Evolutionary conservation across 2,113 vertebrate species (phyloP).

Genomic region (Muntiacus muntjak): DNA sequence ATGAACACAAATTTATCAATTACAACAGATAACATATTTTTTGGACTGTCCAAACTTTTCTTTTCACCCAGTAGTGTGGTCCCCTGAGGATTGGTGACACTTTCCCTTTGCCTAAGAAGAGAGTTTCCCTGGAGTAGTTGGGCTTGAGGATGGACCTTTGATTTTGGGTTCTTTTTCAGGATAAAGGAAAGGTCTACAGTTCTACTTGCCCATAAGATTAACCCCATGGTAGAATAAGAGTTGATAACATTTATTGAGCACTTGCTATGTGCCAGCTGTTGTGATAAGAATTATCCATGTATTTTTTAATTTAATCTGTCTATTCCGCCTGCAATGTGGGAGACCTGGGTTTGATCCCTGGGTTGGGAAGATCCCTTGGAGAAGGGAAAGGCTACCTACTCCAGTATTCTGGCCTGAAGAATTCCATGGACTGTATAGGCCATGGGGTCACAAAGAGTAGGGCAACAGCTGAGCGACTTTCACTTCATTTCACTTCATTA

Average conservation of each 20-base stretch:
- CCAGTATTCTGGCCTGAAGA: not conserved
- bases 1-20: not conserved
- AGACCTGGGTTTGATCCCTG: not conserved
- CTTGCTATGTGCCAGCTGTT: not conserved
- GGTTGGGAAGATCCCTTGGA: not conserved
- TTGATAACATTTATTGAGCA: not conserved
- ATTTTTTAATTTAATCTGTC: not conserved
- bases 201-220: not conserved
- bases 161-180: not conserved
- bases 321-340: not conserved
- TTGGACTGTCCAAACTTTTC: not conserved
- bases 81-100: not conserved
- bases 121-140: not conserved
- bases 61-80: not conserved
- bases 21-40: not conserved
- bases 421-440: not conserved
- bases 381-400: not conserved
- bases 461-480: rapidly evolving
- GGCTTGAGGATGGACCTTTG: not conserved
- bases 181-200: not conserved
- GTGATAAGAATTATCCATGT: not conserved
- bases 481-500: not conserved
- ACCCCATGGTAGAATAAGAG: not conserved
- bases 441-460: not conserved
- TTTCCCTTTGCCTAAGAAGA: not conserved